A percentile compares a stretch with the other conserved stretches of the same genome.
Evolutionary conservation across 1,140 invertebrate genomes (phyloP).

Genomic region (Formica exsecta): DNA sequence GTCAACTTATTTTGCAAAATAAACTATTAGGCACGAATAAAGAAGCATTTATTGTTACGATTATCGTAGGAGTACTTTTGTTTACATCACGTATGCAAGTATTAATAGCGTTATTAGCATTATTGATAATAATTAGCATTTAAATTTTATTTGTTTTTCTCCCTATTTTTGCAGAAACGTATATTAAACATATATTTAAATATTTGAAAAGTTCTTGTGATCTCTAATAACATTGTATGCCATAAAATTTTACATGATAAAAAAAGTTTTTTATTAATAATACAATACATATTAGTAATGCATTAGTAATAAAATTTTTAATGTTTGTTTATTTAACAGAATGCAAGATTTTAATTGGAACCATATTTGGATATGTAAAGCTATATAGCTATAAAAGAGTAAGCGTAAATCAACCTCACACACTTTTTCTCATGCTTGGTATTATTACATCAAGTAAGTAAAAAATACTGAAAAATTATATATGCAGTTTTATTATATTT

Average conservation of each 20-base stretch:
- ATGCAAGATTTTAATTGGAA: conserved; percentile 2
- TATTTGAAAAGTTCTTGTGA: conserved; percentile 17
- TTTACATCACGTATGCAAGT: not conserved
- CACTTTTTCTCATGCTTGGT: not conserved
- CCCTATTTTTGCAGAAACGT: not conserved
- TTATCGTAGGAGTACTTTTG: not conserved
- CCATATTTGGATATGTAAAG: not conserved
- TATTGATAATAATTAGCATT: conserved; percentile 5
- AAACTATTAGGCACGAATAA: conserved; percentile 77
- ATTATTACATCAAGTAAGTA: not conserved
- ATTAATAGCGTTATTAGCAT: too few relatives aligned
- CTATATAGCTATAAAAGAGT: not conserved
- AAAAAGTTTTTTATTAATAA: not conserved
- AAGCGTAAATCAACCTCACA: not conserved
- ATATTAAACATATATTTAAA: not conserved
- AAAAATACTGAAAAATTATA: not conserved
- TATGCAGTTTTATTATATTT: conserved; percentile 2
- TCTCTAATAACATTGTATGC: not conserved
- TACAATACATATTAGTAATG: not conserved
- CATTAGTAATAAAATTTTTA: not conserved
- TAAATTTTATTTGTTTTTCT: conserved; percentile 6
- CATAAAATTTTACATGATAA: not conserved
- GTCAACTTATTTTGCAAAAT: conserved; percentile 86
- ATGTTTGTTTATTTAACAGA: not conserved
- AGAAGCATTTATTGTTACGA: conserved; percentile 9